These are phyloP conservation scores for human (Homo sapiens) DNA, from an alignment of 2,113 vertebrate species.

Conservation along the genomic window DNA sequence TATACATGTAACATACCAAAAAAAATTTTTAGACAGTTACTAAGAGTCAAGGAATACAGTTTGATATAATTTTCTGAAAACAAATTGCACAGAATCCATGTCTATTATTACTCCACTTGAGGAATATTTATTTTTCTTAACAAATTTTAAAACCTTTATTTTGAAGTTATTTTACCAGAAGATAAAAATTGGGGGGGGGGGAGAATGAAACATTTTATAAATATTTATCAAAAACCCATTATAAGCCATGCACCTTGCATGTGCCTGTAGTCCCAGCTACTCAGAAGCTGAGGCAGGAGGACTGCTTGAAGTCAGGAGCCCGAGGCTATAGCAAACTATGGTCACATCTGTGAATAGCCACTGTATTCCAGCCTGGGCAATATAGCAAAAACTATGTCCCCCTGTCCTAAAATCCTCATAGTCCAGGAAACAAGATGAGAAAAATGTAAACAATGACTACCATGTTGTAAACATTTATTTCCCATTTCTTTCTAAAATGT, in stretches of 20 bases:
- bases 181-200: not conserved
- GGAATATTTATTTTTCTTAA: not conserved
- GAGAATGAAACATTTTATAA: not conserved
- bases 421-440: not conserved
- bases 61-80: constrained; percentile 37
- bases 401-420: not conserved
- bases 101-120: not conserved
- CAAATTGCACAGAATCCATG: not conserved
- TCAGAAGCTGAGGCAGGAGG: not conserved
- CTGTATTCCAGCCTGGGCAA: not conserved
- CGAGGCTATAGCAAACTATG: not conserved
- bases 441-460: constrained; percentile 23
- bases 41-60: constrained; percentile 23
- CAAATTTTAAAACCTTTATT: not conserved
- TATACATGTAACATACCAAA: constrained; percentile 2
- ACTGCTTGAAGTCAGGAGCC: not conserved
- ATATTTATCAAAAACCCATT: constrained; percentile 44
- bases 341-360: not conserved
- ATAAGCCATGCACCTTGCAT: not conserved
- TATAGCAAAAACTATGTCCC: not conserved
- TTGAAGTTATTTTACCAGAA: constrained; percentile 26
- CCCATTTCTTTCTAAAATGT: constrained; percentile 28
- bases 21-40: not conserved
- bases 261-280: not conserved
- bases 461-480: constrained; percentile 18